Base-by-base conservation (phyloP, 2,888 invertebrate species). In the Siphlonurus alternatus region DNA sequence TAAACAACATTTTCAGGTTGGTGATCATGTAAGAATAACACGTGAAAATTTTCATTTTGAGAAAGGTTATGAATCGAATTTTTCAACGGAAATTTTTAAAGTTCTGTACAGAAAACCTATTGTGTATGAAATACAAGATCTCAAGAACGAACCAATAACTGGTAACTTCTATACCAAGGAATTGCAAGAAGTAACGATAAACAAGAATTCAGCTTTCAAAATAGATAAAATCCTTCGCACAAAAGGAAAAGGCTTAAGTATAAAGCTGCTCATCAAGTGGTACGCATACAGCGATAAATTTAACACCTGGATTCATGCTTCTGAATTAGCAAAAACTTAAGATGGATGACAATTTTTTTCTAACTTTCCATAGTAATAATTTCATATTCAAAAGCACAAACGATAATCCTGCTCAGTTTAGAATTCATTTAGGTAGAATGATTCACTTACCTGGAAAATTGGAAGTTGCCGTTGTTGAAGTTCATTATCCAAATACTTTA, bases 371-470 rank as follows among this genome's bases (percentile, higher is more conserved):
- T 19, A 68, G 67, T 38, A 69, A 71, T 64, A 70, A 68, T 53
- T 69, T 69, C 18, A 67, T 69, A 66, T 1, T 63, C 1, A 69
- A 69, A 61, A 71, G 69, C 67, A 68, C 69, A 0, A 64, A 68
- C 25, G 72, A 72, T 64, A 71, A 67, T 23, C 67, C 71, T 2
- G 65, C 70, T 5, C 63, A 66, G 53, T 73, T 68, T 64, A 65
- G 20, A 51, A 71, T 70, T 5, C 68, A 69, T 19, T 59, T 72
- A 61, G 68, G 68, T 10, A 61, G 65, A 23, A 62, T 64, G 18
- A 65, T 70, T 20, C 25, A 61, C 25, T 65, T 70, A 25, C 51
- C 66, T 2, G 70, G 69, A 5, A 62, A 68, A 19, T 72, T 69
- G 70, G 67, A 66, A 61, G 68, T 71, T 1, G 69, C 63, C 23